phyloP scores from a whole-genome alignment of 2,797 vertebrate genomes.

The Malurus splendens region DNA sequence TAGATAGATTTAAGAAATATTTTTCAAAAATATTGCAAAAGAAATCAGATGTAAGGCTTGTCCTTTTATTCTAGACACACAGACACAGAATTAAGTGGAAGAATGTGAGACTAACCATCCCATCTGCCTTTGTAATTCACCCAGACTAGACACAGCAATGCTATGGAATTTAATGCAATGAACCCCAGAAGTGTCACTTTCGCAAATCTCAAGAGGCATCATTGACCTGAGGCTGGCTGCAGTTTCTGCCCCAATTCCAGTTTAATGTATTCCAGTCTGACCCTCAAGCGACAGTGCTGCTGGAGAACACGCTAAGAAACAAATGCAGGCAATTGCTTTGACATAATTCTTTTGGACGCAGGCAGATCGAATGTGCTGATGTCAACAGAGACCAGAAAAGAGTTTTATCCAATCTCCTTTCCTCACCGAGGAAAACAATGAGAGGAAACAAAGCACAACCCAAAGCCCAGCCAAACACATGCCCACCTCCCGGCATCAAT shows the following conservation, averaged over 20 bases:
- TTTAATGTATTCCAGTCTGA: conserved; percentile 32
- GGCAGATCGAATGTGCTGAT: conserved; percentile 41
- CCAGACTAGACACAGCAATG: background rate
- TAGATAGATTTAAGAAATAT: background rate
- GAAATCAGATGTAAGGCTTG: background rate
- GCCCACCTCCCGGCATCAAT: background rate
- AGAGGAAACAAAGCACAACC: conserved; percentile 1
- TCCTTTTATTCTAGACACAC: background rate
- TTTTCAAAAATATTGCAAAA: background rate
- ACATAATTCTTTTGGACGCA: conserved; percentile 45
- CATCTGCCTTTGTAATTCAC: background rate
- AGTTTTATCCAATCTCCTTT: background rate
- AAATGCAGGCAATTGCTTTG: conserved; percentile 36
- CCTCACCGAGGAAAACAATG: background rate
- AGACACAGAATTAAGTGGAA: background rate
- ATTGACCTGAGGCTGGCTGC: conserved; percentile 28
- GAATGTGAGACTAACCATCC: background rate
- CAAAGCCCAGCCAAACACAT: background rate
- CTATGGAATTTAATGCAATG: background rate
- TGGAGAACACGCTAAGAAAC: background rate
- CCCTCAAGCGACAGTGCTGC: conserved; percentile 21
- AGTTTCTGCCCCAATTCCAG: conserved; percentile 51
- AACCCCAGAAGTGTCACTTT: conserved; percentile 25
- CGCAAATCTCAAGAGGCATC: conserved; percentile 25
- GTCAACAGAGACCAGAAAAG: conserved; percentile 39